A percentile compares a stretch with the other conserved stretches of the same genome.
Conservation (phyloP, 2,797 vertebrate genomes). For the Brachymystax lenok region DNA sequence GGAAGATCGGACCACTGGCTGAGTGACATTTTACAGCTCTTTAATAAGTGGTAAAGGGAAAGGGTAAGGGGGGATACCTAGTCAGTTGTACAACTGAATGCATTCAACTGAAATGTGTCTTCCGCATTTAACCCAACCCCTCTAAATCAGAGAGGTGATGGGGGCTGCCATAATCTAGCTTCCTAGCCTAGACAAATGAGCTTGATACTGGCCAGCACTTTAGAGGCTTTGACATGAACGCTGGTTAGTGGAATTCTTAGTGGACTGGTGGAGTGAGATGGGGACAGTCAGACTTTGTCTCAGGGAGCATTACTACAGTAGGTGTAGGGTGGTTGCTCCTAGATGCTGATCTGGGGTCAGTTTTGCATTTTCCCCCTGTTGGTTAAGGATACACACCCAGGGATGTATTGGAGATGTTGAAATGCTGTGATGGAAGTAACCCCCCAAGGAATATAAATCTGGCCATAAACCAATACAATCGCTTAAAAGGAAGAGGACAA, state of each 20-base stretch:
- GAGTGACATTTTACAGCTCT: constrained; percentile 11
- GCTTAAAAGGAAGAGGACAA: too few relatives aligned
- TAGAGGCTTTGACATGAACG: constrained; percentile 21
- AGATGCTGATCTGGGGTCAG: neutral
- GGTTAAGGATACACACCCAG: neutral
- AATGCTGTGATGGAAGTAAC: neutral
- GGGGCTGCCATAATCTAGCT: neutral
- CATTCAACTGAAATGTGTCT: too few relatives aligned
- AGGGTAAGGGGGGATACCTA: too few relatives aligned
- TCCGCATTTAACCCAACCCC: too few relatives aligned
- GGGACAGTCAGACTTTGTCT: neutral
- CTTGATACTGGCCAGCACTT: neutral
- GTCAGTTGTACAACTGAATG: too few relatives aligned
- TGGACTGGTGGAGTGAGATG: neutral
- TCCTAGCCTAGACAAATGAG: neutral
- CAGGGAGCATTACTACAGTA: neutral
- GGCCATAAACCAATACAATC: too few relatives aligned
- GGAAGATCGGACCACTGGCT: neutral
- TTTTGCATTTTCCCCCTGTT: neutral
- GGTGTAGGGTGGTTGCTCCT: too few relatives aligned
- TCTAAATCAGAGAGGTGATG: too few relatives aligned
- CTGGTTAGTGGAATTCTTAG: neutral
- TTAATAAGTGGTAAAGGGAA: neutral
- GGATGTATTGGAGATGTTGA: neutral
- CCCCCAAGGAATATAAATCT: too few relatives aligned